Conservation (phyloP, 2,113 vertebrate genomes). For the Alosa alosa region DNA sequence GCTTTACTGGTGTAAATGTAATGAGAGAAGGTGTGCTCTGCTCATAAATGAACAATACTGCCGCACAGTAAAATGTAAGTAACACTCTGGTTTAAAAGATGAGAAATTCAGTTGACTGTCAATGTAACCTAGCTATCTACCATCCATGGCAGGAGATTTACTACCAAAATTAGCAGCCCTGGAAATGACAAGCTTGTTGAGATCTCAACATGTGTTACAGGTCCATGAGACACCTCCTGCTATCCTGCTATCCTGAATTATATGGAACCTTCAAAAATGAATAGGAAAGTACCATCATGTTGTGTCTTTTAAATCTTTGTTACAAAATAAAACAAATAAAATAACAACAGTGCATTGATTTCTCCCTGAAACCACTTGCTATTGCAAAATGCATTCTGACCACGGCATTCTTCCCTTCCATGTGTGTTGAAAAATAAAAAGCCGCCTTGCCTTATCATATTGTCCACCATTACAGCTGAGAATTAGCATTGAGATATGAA, state of each 20-base stretch:
- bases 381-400: neutral
- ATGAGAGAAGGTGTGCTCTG: neutral
- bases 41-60: neutral
- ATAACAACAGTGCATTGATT: neutral
- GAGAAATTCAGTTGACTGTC: neutral
- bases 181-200: neutral
- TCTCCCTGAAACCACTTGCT: neutral
- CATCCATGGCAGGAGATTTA: neutral
- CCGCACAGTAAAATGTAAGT: neutral
- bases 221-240: no score
- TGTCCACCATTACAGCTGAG: neutral
- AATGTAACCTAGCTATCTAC: neutral
- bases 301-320: neutral
- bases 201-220: neutral
- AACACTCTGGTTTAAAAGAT: neutral
- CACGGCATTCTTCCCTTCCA: neutral
- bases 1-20: neutral
- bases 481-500: neutral
- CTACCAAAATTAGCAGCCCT: neutral
- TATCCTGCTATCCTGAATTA: no score
- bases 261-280: no score
- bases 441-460: neutral
- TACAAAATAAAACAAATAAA: neutral
- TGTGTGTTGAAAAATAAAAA: neutral
- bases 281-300: no score